Base-by-base conservation (phyloP, 2,888 invertebrate genomes). In the Ennomos erosarius region DNA sequence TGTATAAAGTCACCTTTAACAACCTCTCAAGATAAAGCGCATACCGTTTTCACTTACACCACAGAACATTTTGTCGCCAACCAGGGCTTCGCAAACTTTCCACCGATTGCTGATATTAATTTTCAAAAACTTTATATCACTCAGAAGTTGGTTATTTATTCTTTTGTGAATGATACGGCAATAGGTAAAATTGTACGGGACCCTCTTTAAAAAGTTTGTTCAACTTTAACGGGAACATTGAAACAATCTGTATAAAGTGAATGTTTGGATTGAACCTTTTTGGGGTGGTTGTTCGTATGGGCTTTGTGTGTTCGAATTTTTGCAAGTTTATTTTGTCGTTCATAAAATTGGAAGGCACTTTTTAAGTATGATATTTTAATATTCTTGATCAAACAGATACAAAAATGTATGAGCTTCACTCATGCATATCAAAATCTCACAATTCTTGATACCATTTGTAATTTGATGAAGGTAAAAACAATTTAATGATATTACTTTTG, bases 51-150 rank as follows among this genome's bases (percentile, higher is more conserved):
- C 10, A 61, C 46, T 69, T 64, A 43, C 1, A 44, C 59, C 64
- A 56, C 16, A 4, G 9, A 36, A 12, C 49, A 48, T 39, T 55
- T 59, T 64, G 55, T 63, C 60, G 55, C 62, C 67, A 65, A 60
- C 66, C 73, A 65, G 66, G 59, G 62, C 66, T 59, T 56, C 63
- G 61, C 50, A 59, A 70, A 69, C 67, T 72, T 71, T 69, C 60
- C 71, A 73, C 72, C 71, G 73, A 74, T 73, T 64, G 68, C 73
- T 64, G 75, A 73, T 77, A 79, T 73, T 75, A 79, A 75, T 78
- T 75, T 76, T 67, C 65, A 59, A 72, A 74, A 76, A 70, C 70
- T 74, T 76, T 71, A 64, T 71, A 69, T 67, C 67, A 65, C 42
- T 59, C 57, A 35, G 42, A 60, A 59, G 40, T 58, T 64, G 51